Base-by-base conservation (phyloP, 2,888 invertebrate genomes). In the Thecophora atra region DNA sequence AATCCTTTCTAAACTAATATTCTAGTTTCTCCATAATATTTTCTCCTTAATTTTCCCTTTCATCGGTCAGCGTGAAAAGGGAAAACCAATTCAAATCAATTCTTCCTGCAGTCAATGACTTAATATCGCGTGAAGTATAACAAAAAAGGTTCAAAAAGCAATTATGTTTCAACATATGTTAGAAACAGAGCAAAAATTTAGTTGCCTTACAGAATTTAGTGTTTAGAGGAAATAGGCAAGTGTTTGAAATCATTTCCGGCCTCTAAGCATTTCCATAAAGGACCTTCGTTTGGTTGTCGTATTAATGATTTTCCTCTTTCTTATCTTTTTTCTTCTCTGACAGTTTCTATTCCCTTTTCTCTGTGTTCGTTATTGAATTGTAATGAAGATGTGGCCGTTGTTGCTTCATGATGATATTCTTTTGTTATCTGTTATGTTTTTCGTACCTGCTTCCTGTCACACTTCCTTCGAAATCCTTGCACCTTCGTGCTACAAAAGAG, bases 221-320 rank as follows among this genome's bases (percentile, higher is more conserved):
- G 37, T 37, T 8, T 37, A 11, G 37, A 11, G 37, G 37, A 11
- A 37, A 2, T 11, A 26, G 17, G 13, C 30, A 62, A 37, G 37
- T 37, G 62, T 37, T 62, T 62, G 62, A 37, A 30, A 30, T 62
- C 62, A 62, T 26, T 62, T 62, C 62, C 62, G 62, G 62, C 37
- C 17, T 19, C 17, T 19, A 11, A 37, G 11, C 1, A 37, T 37
- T 37, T 37, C 4, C 19, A n/a, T 15, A n/a, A 62, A 62, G 62
- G 62, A 62, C 37, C 21, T 62, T 62, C 62, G 17, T 37, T 19
- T 21, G 62, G 37, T 11, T 62, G 8, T 62, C 42, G 17, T 13
- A 21, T 15, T 37, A 30, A 62, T 15, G 21, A 13, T 37, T 11
- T 37, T 62, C 11, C 37, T 37, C 7, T 42, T 62, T 1, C 37